Percentiles rank a stretch among this genome's conserved stretches.
Evolutionary conservation across 2,113 vertebrate genomes (phyloP).

Genomic region (Rissa tridactyla): DNA sequence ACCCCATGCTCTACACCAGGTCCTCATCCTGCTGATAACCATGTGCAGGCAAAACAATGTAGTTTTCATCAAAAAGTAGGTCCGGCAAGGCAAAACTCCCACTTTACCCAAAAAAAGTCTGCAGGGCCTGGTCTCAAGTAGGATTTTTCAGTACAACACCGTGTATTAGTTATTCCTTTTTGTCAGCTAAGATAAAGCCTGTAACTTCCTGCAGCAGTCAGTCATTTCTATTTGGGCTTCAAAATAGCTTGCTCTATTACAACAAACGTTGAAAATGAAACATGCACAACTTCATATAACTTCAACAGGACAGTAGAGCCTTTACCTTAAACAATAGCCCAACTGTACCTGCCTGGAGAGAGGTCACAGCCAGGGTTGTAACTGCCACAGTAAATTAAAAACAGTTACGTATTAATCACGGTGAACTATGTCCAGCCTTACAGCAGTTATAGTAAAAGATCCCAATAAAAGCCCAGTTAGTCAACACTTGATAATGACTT

Average conservation of each 20-base stretch:
- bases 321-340: neutral
- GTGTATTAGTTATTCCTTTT: neutral
- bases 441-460: neutral
- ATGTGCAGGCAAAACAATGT: accelerated
- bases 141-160: neutral
- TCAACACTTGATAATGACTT: neutral
- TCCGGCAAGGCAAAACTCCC: neutral
- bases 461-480: neutral
- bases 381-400: neutral
- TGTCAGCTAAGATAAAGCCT: neutral
- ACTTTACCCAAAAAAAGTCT: neutral
- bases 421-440: neutral
- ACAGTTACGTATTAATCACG: neutral
- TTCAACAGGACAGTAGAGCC: neutral
- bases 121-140: neutral
- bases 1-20: neutral
- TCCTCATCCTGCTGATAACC: neutral
- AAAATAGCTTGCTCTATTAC: neutral
- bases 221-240: neutral
- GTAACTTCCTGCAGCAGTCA: neutral
- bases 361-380: neutral
- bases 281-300: neutral
- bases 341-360: neutral
- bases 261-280: neutral
- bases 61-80: neutral